Conservation (phyloP, 2,113 vertebrate species). For the Callospermophilus lateralis region DNA sequence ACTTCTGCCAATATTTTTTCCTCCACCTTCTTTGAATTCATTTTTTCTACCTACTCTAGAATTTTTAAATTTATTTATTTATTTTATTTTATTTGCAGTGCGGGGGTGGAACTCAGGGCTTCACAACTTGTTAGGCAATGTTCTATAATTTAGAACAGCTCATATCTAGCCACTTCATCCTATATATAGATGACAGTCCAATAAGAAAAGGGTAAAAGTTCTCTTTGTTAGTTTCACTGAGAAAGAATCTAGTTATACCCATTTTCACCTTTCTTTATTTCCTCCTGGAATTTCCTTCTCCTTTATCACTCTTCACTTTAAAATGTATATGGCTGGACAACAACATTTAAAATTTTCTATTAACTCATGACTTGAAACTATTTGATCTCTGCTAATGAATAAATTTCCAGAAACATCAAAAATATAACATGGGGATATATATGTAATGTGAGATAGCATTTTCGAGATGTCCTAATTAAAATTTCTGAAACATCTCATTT, state of each 20-base stretch:
- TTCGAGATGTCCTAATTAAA: neutral
- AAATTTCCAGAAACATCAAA: neutral
- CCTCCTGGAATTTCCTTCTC: neutral
- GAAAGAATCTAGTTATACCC: neutral
- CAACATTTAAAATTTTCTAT: neutral
- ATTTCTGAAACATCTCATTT: neutral
- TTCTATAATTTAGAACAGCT: neutral
- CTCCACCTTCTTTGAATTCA: neutral
- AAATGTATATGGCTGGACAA: neutral
- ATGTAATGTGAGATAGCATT: neutral
- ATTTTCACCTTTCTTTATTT: neutral
- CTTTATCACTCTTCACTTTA: neutral
- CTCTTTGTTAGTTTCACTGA: neutral
- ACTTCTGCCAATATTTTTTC: neutral
- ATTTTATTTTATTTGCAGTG: too few species aligned
- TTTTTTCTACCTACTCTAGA: neutral
- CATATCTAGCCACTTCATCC: neutral
- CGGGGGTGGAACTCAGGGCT: neutral
- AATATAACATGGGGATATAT: neutral
- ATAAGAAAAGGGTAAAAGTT: too few species aligned
- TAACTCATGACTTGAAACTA: neutral
- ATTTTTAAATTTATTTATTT: neutral
- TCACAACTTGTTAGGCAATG: neutral
- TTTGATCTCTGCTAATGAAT: neutral
- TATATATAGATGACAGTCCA: neutral